These are phyloP conservation scores for Catocala sponsa DNA, from an alignment of 2,888 invertebrate genomes.

Conservation along the genomic window DNA sequence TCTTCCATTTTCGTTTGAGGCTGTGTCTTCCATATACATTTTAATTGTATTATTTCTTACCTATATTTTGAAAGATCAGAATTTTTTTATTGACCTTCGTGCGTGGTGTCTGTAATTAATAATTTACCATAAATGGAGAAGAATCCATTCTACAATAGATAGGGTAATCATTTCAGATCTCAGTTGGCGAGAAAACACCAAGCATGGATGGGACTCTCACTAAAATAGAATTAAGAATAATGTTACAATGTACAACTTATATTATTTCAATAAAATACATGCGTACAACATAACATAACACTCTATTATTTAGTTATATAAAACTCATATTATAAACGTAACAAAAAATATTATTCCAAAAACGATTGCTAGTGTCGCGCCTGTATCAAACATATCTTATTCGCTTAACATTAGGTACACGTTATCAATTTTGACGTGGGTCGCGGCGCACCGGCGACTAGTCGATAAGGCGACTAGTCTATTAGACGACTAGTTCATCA, in stretches of 20 bases:
- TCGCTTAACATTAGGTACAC: conserved; percentile 71
- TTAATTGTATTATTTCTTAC: too few species aligned
- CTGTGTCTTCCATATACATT: too few species aligned
- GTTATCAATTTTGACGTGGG: conserved; percentile 35
- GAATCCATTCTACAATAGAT: too few species aligned
- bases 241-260: conserved; percentile 48
- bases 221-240: conserved; percentile 30
- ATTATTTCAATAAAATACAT: conserved; percentile 51
- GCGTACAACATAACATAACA: conserved; percentile 59
- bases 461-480: conserved; percentile 1
- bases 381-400: conserved; percentile 56
- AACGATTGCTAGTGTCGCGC: conserved; percentile 38
- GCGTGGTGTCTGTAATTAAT: too few species aligned
- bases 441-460: conserved; percentile 2
- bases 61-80: too few species aligned
- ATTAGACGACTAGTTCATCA: conserved; percentile 5
- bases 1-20: too few species aligned
- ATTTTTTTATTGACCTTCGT: too few species aligned
- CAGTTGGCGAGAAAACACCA: background rate
- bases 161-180: too few species aligned
- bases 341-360: conserved; percentile 65
- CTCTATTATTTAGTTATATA: conserved; percentile 71
- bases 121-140: too few species aligned
- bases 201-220: too few species aligned
- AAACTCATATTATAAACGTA: conserved; percentile 64